These are phyloP conservation scores for Priocnemis perturbator DNA, from an alignment of 2,888 invertebrate species.

Conservation along the genomic window DNA sequence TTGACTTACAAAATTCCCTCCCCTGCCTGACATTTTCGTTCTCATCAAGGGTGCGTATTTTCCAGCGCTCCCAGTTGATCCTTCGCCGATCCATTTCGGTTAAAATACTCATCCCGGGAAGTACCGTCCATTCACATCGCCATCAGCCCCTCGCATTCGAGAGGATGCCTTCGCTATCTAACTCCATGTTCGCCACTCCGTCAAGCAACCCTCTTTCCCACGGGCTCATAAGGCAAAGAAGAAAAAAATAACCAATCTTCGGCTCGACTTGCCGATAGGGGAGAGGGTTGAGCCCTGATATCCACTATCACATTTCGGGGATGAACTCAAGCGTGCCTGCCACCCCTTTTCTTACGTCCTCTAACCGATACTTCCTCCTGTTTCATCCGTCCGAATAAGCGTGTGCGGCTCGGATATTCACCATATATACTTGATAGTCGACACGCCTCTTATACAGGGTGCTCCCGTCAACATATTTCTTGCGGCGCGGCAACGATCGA, in stretches of 20 bases:
- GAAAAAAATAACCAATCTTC: conserved; percentile 28
- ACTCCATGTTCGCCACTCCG: too few relatives aligned
- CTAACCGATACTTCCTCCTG: background rate
- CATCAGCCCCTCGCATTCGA: too few relatives aligned
- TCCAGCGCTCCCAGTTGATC: too few relatives aligned
- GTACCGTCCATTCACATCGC: too few relatives aligned
- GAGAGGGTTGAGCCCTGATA: conserved; percentile 13
- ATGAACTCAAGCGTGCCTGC: background rate
- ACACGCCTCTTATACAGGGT: background rate
- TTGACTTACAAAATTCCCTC: too few relatives aligned
- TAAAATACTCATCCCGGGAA: too few relatives aligned
- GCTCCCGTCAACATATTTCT: background rate
- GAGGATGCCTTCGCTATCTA: too few relatives aligned
- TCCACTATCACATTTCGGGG: conserved; percentile 25
- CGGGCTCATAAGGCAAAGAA: background rate
- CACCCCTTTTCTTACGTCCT: background rate
- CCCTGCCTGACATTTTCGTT: too few relatives aligned
- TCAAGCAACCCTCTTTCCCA: too few relatives aligned
- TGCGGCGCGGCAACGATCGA: too few relatives aligned
- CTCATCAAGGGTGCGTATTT: too few relatives aligned
- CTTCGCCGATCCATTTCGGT: too few relatives aligned
- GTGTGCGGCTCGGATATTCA: background rate
- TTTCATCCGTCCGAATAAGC: background rate
- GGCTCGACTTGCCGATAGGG: conserved; percentile 27
- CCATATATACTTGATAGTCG: background rate